Conservation (phyloP, 92 coral and sea anemone genomes). For the Epizoanthus illoricatus region DNA sequence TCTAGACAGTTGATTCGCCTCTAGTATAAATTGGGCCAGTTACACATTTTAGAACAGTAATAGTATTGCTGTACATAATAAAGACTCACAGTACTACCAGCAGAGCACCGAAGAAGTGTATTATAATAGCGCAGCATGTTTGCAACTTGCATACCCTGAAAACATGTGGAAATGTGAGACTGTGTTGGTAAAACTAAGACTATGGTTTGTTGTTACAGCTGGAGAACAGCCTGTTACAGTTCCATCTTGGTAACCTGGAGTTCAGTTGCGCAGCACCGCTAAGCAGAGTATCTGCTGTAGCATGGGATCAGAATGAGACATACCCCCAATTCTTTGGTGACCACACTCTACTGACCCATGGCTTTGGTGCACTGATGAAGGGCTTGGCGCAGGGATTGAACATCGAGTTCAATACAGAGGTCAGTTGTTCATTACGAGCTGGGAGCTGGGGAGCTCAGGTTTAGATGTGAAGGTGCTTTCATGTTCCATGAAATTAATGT, state of each 20-base stretch:
- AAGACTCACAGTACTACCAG: too few species aligned
- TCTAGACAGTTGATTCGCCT: too few species aligned
- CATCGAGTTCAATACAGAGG: slow-evolving; percentile 63
- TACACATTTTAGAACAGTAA: too few species aligned
- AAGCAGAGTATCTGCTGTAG: slow-evolving; percentile 76
- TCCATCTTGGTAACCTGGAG: slow-evolving; percentile 95
- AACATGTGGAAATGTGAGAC: too few species aligned
- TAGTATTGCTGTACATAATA: too few species aligned
- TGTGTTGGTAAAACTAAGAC: too few species aligned
- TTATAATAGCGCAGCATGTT: too few species aligned
- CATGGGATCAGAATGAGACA: slow-evolving; percentile 96
- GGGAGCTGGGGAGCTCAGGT: background rate
- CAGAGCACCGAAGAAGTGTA: too few species aligned
- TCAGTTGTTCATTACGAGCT: slow-evolving; percentile 6
- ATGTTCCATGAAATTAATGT: too few species aligned
- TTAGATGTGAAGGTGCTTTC: background rate
- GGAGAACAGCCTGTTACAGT: slow-evolving; percentile 80
- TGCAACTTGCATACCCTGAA: too few species aligned
- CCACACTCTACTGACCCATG: slow-evolving; percentile 86
- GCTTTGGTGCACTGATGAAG: slow-evolving; percentile 67
- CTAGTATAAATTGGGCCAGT: too few species aligned
- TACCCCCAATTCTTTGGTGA: slow-evolving; percentile 94
- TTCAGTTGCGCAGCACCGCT: slow-evolving; percentile 92
- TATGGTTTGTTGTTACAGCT: slow-evolving; percentile 53
- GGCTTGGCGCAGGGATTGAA: slow-evolving; percentile 78